Evolutionary conservation across 1,140 invertebrate genomes (phyloP), one percentile per base, ranked within the genome.

Genomic region (Orchestia grillus): DNA sequence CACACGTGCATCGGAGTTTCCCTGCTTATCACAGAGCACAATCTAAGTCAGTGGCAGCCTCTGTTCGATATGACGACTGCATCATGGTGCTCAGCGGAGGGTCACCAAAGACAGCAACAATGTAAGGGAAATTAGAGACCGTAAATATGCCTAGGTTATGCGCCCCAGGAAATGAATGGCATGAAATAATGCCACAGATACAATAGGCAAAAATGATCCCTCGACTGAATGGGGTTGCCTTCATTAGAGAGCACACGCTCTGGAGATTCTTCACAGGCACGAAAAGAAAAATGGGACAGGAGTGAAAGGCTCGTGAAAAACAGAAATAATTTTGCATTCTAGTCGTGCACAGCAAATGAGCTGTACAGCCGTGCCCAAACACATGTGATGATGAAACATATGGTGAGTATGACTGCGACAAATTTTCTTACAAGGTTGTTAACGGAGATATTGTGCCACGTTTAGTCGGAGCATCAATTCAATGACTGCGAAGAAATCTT

Each of bases 141-240:
- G 44, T 94, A 94, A 94, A 94, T 44, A 94, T 44, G 43, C 36
- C 92, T 44, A 11, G 19, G 43, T 45, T n/a, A 94, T 94, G 92
- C 92, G 44, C 92, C 15, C 6, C 44, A 94, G 92, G 92, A 94
- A 94, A 94, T 94, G 92, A 94, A 45, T 45, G 92, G 44, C 43
- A 45, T 94, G 92, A 94, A 94, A 94, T 94, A 94, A 94, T 44
- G 92, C 44, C 92, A 94, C 41, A 15, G 43, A 94, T 94, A 94
- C 92, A 44, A 94, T 45, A 47, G 92, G 44, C 36, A 94, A 94
- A 77, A 94, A 94, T 45, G 43, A 44, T 90, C 88, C n/a, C 88
- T 16, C 88, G 88, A 44, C 88, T 90, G 15, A 77, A 77, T 77
- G 62, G 62, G 62, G 62, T 77, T 15, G 62, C 62, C 62, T 77